Evolutionary conservation across 2,888 invertebrate species (phyloP).

Genomic region (Nemapogon koenigi): DNA sequence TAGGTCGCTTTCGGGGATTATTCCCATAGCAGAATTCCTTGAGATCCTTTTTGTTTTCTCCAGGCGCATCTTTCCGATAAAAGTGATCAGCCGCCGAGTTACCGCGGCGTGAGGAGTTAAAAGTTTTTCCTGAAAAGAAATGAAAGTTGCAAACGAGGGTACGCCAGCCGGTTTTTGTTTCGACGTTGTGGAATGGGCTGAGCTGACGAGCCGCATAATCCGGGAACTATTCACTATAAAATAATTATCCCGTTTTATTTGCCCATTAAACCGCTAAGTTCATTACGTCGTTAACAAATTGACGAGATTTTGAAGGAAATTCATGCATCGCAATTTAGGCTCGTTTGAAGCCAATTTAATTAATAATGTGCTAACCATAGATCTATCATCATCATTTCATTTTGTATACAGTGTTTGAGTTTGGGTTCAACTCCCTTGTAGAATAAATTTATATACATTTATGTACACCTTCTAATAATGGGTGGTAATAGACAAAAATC

Average conservation of each 20-base stretch:
- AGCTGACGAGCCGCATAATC: not conserved
- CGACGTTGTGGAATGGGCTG: not conserved
- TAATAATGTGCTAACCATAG: no score
- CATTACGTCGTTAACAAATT: no score
- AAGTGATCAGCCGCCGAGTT: no score
- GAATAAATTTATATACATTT: no score
- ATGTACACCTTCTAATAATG: no score
- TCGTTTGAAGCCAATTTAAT: no score
- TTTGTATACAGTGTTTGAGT: no score
- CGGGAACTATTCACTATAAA: not conserved
- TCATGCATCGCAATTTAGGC: no score
- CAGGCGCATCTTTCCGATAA: not conserved
- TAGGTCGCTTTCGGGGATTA: constrained; percentile 57
- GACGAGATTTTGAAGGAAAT: not conserved
- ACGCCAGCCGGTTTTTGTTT: not conserved
- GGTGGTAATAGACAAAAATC: no score
- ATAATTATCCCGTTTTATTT: not conserved
- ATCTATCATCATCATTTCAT: no score
- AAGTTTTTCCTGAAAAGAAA: not conserved
- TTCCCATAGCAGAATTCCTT: constrained; percentile 51
- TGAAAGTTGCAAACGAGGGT: not conserved
- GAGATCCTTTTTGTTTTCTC: constrained; percentile 39
- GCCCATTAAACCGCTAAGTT: not conserved
- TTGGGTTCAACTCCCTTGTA: no score
- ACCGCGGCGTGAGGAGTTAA: constrained; percentile 4